Evolutionary conservation across 1,140 invertebrate genomes (phyloP), one percentile per base, ranked within the genome.

Genomic region (Sminthurides bifidus): DNA sequence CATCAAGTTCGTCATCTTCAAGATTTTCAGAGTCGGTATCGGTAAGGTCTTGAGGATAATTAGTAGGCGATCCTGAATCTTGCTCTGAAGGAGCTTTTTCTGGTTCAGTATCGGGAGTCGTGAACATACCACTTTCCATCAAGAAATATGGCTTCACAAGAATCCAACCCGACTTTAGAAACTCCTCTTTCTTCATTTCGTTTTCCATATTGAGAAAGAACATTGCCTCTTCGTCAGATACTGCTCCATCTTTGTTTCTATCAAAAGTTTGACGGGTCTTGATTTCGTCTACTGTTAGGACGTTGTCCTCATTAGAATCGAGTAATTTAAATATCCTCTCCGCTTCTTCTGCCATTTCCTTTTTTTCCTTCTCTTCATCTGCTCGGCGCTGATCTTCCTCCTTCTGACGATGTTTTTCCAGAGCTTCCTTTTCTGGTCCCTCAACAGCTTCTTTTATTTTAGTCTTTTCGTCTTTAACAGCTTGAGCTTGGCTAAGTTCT

Each of bases 181-280:
- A 92, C 8, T 81, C 77, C 52, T 87, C 80, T 46, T 79, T 69
- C 64, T 77, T 76, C 24, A 90, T 71, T 67, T 81, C 81, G 46
- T 82, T 77, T 56, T 80, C 75, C 45, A 82, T 79, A 60, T 80
- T 80, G 49, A 92, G 73, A 69, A 88, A 90, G 68, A 79, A 85
- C 68, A 72, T 45, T 3, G 83, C 82, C 71, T 94, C 87, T 65
- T 94, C 90, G 50, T 88, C 82, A 38, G 81, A 78, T 43, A 92
- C 86, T 54, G 78, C 76, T 6, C 91, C 90, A 77, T 97, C 84
- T 55, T 80, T 79, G 72, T 96, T 84, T 61, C 81, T 82, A 73
- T 96, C 92, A 76, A 96, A 90, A 38, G 33, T 30, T 66, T 75
- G 73, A 59, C 81, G 78, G 5, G 79, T 75, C 73, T 84, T 81